Base-by-base conservation (phyloP, 1,140 invertebrate species). In the Cotesia glomerata region DNA sequence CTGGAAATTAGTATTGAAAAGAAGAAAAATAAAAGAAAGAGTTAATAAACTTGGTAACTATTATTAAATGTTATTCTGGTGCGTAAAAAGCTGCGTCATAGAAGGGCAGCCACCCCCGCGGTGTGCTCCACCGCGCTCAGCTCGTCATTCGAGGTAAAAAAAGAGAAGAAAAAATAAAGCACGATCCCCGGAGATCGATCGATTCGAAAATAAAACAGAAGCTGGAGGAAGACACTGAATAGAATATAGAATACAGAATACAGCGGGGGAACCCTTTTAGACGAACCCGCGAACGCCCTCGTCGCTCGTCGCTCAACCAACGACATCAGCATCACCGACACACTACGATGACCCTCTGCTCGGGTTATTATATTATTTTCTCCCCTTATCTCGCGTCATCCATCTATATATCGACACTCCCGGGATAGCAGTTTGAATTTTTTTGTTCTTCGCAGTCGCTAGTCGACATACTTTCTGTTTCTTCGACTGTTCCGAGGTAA, bases 281-380 rank as follows among this genome's bases (percentile, higher is more conserved):
- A 64, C 52, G 61, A 18, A n/a, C 34, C 34, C 61, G 61, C 61
- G 45, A 56, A 49, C 34, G 9, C 62, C 35, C 18, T 8, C 18
- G 35, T 26, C 34, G 13, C 70, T 14, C 59, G 36, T 5, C 52
- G 18, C 56, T 54, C 67, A 52, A 36, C 56, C 56, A 13, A 49
- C 39, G 39, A 45, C 32, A 9, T 45, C 39, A 11, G 11, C n/a
- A 45, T 45, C 39, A 45, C 7, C 39, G 39, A 45, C 56, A 56
- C 58, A 34, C 58, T 14, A 34, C 18, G 18, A 49, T 56, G 35
- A 52, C 51, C 32, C 13, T 26, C 26, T 26, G 26, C n/a, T 62
- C 16, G 56, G 11, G 3, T 51, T 61, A 13, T 51, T 35, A 69
- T 75, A 73, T 74, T 75, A 77, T 75, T 73, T 18, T 74, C 69